Percentiles rank a stretch among this genome's conserved stretches.
Conservation (phyloP, 2,797 vertebrate genomes). For the Chrysocyon brachyurus region DNA sequence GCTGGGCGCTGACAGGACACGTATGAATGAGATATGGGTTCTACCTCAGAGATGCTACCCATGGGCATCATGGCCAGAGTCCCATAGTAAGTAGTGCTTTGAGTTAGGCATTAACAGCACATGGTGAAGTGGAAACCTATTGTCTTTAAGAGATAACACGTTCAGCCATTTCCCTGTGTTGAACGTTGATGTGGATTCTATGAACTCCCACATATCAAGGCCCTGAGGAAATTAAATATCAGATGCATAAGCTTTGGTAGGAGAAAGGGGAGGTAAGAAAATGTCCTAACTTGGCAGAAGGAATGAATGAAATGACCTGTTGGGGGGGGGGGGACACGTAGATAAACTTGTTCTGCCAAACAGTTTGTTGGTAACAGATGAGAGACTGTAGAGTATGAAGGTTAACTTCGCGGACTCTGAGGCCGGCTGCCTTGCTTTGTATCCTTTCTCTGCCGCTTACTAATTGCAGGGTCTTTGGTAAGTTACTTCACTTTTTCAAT, state of each 20-base stretch:
- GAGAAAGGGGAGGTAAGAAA: slow-evolving; percentile 23
- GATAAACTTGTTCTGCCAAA: not conserved
- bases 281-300: not conserved
- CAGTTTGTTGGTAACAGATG: not conserved
- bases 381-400: not conserved
- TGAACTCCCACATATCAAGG: slow-evolving; percentile 9
- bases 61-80: not conserved
- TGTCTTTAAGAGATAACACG: not conserved
- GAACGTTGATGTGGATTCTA: slow-evolving; percentile 24
- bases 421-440: not conserved
- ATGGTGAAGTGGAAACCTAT: slow-evolving; percentile 16
- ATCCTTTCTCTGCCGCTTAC: not conserved
- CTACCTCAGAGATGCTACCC: not conserved
- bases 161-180: slow-evolving; percentile 14
- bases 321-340: not conserved
- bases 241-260: not conserved
- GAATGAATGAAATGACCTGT: not conserved
- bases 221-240: not conserved
- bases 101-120: not conserved
- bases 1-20: not conserved
- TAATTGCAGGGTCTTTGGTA: not conserved
- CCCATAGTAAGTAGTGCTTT: not conserved
- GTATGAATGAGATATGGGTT: not conserved
- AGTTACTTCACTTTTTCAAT: slow-evolving; percentile 41
- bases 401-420: not conserved